A percentile compares a stretch with the other conserved stretches of the same genome.
phyloP scores from a whole-genome alignment of 2,113 vertebrate species.

The Antechinus stuartii region DNA sequence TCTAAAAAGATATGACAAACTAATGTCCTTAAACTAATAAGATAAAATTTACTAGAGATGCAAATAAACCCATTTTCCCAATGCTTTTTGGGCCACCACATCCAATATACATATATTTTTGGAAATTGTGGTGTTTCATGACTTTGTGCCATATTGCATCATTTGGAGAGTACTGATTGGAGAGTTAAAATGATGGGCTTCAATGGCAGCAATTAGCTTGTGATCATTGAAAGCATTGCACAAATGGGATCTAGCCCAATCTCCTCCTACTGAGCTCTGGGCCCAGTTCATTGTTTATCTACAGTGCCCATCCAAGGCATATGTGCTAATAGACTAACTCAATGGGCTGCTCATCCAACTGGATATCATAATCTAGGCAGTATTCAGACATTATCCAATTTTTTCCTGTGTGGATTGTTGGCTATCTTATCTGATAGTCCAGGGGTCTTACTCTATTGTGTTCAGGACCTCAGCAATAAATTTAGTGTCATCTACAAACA shows the following conservation, averaged over 20 bases:
- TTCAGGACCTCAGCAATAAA: not conserved
- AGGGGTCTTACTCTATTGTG: not conserved
- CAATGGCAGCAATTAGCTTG: not conserved
- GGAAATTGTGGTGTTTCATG: not conserved
- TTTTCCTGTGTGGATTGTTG: not conserved
- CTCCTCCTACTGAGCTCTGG: conserved; percentile 1
- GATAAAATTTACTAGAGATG: not conserved
- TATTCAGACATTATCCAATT: not conserved
- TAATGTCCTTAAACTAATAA: not conserved
- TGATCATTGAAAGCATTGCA: not conserved
- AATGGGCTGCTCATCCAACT: conserved; percentile 2
- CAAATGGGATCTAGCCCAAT: not conserved
- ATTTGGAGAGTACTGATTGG: not conserved
- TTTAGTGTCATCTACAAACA: not conserved
- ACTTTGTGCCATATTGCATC: not conserved
- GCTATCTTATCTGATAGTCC: not conserved
- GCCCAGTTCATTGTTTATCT: not conserved
- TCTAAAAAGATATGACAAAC: not conserved
- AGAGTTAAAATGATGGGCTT: not conserved
- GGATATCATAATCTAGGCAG: not conserved
- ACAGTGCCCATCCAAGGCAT: not conserved
- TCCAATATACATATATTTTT: not conserved
- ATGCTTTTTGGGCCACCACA: not conserved
- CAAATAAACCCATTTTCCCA: not conserved
- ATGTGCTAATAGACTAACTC: not conserved